Evolutionary conservation across 64 coral and sea anemone genomes (phyloP), one percentile per base, ranked within the genome.

Genomic region (Hydrozoanthus tunicans): DNA sequence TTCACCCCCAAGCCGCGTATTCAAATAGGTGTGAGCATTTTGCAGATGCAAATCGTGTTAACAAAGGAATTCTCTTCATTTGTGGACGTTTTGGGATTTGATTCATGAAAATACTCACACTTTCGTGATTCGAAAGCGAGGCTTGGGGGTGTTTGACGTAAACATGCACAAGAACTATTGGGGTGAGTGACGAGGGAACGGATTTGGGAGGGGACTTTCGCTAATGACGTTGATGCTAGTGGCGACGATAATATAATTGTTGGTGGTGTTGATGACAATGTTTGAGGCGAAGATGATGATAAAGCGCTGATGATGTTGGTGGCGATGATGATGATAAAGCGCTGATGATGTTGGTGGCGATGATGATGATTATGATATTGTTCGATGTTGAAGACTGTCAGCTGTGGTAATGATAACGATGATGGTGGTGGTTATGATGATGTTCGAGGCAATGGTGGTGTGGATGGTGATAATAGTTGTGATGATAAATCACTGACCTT

Each of bases 401-500:
- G 32, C 32, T 1, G 32, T 43, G 32, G 32, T 43, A 51, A 85
- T 63, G 43, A 59, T 7, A 11, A 69, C 1, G 26, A 17, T 51
- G 27, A 5, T 23, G 62, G 14, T 67, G 11, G 24, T 15, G 64
- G n/a, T 26, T 17, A 71, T 71, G n/a, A 27, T 20, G 23, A 27
- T 71, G n/a, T 24, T 71, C 0, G 26, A 24, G 20, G 14, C 23
- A 23, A 12, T 9, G 6, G 61, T 32, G 20, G 61, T 75, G 3
- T 20, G 3, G 58, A 13, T 58, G 27, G 59, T 68, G n/a, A 93
- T 56, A 8, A 43, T 43, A 43, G 32, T 43, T 0, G 32, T 64
- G 13, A 15, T 64, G 8, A 53, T 26, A 73, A 9, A n/a, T 11
- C 27, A 68, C 89, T 85, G 63, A 99, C 97, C 94, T 61, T 95